Conservation (phyloP, 2,888 invertebrate genomes). For the Brachypalpus laphriformis region DNA sequence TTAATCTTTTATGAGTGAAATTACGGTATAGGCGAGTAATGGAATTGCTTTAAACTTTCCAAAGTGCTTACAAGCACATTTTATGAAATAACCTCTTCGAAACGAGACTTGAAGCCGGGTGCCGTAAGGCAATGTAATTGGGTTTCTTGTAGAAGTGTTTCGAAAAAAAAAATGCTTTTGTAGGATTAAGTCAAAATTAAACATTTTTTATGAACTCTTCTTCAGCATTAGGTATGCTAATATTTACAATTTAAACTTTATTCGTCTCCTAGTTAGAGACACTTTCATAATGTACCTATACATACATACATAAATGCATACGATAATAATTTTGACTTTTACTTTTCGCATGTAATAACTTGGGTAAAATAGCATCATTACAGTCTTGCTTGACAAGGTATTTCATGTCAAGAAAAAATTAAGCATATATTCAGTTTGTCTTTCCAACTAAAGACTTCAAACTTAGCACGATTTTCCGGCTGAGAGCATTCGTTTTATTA, state of each 20-base stretch:
- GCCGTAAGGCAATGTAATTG: not conserved
- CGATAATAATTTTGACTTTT: not conserved
- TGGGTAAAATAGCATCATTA: not conserved
- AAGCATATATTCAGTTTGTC: too few species aligned
- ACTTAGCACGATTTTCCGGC: too few species aligned
- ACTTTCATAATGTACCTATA: not conserved
- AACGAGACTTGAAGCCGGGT: not conserved
- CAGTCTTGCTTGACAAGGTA: not conserved
- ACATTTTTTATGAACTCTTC: not conserved
- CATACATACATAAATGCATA: too few species aligned
- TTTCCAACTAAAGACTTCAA: too few species aligned
- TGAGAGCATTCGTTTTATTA: too few species aligned
- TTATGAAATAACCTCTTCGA: not conserved
- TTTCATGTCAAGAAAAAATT: not conserved
- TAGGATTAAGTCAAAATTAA: not conserved
- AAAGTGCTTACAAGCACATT: not conserved
- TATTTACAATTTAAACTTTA: not conserved
- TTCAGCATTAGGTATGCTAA: not conserved
- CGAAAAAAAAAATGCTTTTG: not conserved
- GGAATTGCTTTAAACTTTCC: constrained; percentile 5
- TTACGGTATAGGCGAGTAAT: not conserved
- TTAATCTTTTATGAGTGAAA: constrained; percentile 51
- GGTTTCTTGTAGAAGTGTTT: not conserved
- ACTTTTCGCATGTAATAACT: not conserved
- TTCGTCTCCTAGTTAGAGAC: not conserved